Evolutionary conservation across 2,797 vertebrate genomes (phyloP).

Genomic region (Vultur gryphus): DNA sequence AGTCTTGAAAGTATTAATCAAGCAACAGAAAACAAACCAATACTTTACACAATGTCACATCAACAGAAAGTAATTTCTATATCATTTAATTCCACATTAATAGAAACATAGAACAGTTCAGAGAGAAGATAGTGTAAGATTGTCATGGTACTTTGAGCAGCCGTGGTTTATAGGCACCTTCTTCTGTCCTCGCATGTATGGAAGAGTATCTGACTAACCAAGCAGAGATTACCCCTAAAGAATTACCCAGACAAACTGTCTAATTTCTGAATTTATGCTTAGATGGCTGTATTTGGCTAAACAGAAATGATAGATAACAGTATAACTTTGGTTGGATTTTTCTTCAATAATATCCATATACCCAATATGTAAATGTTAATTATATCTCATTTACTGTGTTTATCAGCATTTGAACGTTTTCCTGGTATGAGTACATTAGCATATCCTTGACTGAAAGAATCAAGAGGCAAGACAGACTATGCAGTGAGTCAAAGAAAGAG

Average conservation of each 20-base stretch:
- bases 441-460: background rate
- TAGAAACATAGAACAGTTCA: background rate
- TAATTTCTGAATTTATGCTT: background rate
- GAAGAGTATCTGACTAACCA: background rate
- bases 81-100: background rate
- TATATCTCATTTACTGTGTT: background rate
- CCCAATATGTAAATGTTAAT: background rate
- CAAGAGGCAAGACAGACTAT: background rate
- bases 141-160: background rate
- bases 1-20: background rate
- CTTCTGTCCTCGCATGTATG: background rate
- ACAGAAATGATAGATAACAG: background rate
- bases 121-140: background rate
- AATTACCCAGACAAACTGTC: background rate
- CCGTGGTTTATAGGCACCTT: background rate
- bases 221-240: background rate
- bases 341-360: background rate
- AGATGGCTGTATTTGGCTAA: background rate
- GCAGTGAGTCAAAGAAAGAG: background rate
- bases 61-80: background rate
- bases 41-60: background rate
- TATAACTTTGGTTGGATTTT: background rate
- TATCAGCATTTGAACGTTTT: background rate
- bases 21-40: background rate
- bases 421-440: background rate